Evolutionary conservation across 1,140 invertebrate genomes (phyloP), one percentile per base, ranked within the genome.

Genomic region (Aphelinus certus): DNA sequence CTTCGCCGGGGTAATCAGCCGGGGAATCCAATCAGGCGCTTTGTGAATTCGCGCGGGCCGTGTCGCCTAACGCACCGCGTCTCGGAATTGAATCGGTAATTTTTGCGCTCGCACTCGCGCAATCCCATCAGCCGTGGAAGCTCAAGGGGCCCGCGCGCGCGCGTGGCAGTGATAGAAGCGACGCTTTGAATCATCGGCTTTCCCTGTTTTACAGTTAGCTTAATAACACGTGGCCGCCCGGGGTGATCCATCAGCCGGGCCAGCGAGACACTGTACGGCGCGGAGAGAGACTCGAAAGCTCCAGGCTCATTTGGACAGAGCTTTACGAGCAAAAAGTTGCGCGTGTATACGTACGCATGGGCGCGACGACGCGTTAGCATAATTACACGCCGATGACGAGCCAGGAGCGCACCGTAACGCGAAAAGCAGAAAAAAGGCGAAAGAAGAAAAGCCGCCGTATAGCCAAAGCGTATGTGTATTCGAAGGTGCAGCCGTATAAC

Each of bases 201-300:
- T 64, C 66, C 51, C 3, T 57, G 9, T 69, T 26, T 63, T 65
- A 75, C 73, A 75, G 73, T 75, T 75, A 75, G 43, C 9, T 71
- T 75, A 71, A 75, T 75, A 75, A 66, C 68, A 26, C 26, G 26
- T 26, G 26, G 26, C 26, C 26, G 26, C 26, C 26, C 26, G 26
- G 26, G 26, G 26, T 26, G 26, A 26, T 26, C 26, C 26, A 26
- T 26, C 26, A 26, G 26, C 26, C 26, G 26, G 26, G 26, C 26
- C 26, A 26, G 26, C 26, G 26, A 65, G 68, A 46, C 69, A 55
- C 65, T 68, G n/a, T 46, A 7, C 61, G 47, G 42, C 48, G 55
- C 64, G 63, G 4, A 57, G 3, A 57, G 51, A 48, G 43, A 72
- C 65, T 65, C 71, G 48, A 64, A 72, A 5, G 58, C n/a, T 43